Evolutionary conservation across 2,888 invertebrate genomes (phyloP).

Genomic region (Cepaea hortensis): DNA sequence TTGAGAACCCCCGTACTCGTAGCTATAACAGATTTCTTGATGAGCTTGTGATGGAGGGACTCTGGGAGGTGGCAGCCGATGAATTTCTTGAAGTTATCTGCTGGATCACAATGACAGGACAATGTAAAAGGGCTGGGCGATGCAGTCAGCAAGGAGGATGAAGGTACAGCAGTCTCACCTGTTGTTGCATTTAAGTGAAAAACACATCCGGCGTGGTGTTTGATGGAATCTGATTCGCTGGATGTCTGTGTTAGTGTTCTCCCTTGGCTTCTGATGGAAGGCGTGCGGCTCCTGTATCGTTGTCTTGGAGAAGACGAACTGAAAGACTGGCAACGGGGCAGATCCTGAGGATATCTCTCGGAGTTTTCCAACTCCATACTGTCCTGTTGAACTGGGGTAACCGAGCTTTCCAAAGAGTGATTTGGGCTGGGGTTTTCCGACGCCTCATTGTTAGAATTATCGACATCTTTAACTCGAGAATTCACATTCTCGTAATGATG

Average conservation of each 20-base stretch:
- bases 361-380: neutral
- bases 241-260: neutral
- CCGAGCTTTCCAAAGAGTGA: neutral
- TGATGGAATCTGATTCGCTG: neutral
- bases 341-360: neutral
- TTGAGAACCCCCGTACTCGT: neutral
- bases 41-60: conserved; percentile 22
- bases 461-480: neutral
- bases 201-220: neutral
- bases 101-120: conserved; percentile 42
- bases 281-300: neutral
- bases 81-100: conserved; percentile 38
- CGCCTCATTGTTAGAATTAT: no score
- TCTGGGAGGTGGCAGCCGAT: conserved; percentile 38
- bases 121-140: conserved; percentile 40
- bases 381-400: no score
- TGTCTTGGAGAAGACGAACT: neutral
- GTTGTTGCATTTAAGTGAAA: neutral
- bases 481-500: neutral
- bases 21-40: neutral
- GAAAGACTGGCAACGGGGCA: conserved; percentile 19
- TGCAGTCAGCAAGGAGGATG: conserved; percentile 6
- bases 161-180: neutral
- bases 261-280: neutral
- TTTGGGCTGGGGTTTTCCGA: neutral